Evolutionary conservation across 2,888 invertebrate genomes (phyloP).

Genomic region (Incurvaria masculella): DNA sequence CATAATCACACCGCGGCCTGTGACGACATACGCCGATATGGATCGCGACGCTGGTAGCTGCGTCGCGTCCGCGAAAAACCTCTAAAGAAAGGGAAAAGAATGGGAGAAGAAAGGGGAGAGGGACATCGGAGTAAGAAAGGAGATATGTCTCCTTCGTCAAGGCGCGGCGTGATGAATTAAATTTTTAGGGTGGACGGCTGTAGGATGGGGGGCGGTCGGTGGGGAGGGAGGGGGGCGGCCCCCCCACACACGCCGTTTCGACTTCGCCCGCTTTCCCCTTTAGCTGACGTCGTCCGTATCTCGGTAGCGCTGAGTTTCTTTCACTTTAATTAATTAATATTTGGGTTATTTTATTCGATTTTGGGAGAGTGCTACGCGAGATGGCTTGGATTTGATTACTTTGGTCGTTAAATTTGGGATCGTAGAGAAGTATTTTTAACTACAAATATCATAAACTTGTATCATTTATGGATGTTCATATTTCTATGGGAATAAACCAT

Average conservation of each 20-base stretch:
- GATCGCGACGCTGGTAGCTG: conserved; percentile 11
- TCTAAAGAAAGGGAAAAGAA: conserved; percentile 53
- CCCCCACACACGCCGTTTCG: background rate
- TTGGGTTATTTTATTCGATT: conserved; percentile 17
- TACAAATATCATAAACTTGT: no score
- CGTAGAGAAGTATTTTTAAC: no score
- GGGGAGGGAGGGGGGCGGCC: conserved; percentile 18
- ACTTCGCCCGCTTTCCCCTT: conserved; percentile 29
- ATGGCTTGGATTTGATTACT: no score
- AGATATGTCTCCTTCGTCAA: conserved; percentile 44
- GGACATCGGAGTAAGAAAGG: conserved; percentile 30
- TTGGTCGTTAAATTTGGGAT: no score
- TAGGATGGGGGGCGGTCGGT: conserved; percentile 1
- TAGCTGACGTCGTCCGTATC: conserved; percentile 34
- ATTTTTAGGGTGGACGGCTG: conserved; percentile 49
- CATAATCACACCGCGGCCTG: background rate
- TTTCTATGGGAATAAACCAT: no score
- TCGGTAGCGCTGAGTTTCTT: conserved; percentile 43
- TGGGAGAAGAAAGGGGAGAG: conserved; percentile 48
- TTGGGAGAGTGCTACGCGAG: no score
- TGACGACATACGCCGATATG: conserved; percentile 25
- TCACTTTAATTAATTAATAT: conserved; percentile 46
- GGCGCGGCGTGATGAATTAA: conserved; percentile 50
- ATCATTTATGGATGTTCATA: no score
- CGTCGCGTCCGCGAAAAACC: conserved; percentile 45